Base-by-base conservation (phyloP, 2,888 invertebrate species). In the Dynastes maya region DNA sequence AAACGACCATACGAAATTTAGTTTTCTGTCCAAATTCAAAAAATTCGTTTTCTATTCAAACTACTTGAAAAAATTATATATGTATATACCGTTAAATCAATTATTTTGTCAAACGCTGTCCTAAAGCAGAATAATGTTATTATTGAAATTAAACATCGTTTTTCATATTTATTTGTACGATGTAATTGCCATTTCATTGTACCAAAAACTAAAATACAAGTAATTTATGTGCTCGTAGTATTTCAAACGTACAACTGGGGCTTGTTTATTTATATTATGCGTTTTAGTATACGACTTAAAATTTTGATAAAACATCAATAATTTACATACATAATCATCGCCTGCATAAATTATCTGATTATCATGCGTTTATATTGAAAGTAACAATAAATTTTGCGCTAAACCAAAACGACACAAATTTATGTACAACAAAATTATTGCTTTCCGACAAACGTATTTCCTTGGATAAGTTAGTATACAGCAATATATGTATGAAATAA, bases 151-250 rank as follows among this genome's bases (percentile, higher is more conserved):
- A 72, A 72, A 58, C 72, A 55, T 72, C 72, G 40, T 72, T 72
- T 72, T 72, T 72, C 72, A 72, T 72, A 72, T 72, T 58, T 72
- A 58, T 72, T 72, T 72, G 72, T 8, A 40, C n/a, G 61, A 58
- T 40, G 8, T 72, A 72, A 72, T 72, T 72, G 72, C 72, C 16
- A 58, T 32, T 72, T 58, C 58, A 58, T 22, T 72, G 72, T 49
- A 72, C 37, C 58, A 58, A 37, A 72, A 72, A 58, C 72, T 58
- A n/a, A 58, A 72, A 72, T 40, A 72, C 27, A 16, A 72, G 72
- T 72, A 72, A 72, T 72, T 72, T 72, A 58, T 72, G 37, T 40
- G 40, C 40, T 40, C 40, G 72, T 58, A 58, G 58, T 72, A 58
- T 72, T 72, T 72, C 58, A 72, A 72, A 72, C 32, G 22, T 58